Base-by-base conservation (phyloP, 2,113 vertebrate species). In the Enhydra lutris region DNA sequence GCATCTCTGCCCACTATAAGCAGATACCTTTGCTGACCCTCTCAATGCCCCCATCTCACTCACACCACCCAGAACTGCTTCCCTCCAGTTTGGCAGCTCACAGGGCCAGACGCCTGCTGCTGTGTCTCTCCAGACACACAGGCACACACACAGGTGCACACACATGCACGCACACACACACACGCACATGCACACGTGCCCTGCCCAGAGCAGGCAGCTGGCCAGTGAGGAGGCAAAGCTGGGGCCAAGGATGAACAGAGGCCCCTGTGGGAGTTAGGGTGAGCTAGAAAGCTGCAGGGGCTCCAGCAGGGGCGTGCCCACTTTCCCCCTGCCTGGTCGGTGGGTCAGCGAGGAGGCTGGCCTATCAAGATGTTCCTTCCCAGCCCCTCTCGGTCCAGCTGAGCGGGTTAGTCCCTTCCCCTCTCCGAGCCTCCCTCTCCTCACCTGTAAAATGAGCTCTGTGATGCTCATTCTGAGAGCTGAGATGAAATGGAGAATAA, bases 261-360 rank as follows among this genome's bases (percentile, higher is more conserved):
- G 42, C 59, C 59, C 74, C 85, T 50, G 8, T 12, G 5, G 39
- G 12, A 11, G 1, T 23, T 1, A 3, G 24, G 78, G 45, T 34
- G n/a, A 4, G n/a, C 14, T 2, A 50, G 57, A 67, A 23, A 18
- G 61, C 1, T 23, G 71, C 14, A 13, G 47, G 18, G 79, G 8
- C 55, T 59, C 24, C 69, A 9, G 67, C 24, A 26, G 78, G 31
- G 69, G 47, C 4, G 5, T 6, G 23, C 26, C 47, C 36, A 39
- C 0, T 15, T 45, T 20, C 8, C 17, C 4, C 17, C 21, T 15
- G 10, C 36, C 47, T 4, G 45, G 21, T 4, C 6, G 29, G 6
- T 1, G 3, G 31, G n/a, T 34, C 24, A 4, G 26, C 3, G 1
- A 17, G 23, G 17, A 17, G 13, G 29, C 67, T 52, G 14, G 17